Evolutionary conservation across 2,113 vertebrate species (phyloP), one percentile per base, ranked within the genome.

Genomic region (Gymnorhina tibicen): DNA sequence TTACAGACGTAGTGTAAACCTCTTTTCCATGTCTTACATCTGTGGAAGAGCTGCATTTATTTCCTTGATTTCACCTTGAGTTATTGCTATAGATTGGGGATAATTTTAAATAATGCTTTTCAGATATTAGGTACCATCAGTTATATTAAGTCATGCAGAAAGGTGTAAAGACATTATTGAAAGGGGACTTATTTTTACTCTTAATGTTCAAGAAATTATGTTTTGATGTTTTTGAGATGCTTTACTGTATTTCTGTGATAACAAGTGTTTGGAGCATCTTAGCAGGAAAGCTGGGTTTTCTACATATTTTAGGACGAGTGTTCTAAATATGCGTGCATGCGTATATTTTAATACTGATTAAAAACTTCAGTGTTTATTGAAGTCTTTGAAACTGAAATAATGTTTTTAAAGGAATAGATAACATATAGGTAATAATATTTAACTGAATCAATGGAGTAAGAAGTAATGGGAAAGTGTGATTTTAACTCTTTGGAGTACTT

Each of bases 1-100:
- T 64, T 91, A 64, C 78, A 91, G 80, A 46, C 16, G 58, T 32
- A 30, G 19, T 56, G 35, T 80, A 92, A 96, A 91, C 15, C 39
- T 90, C 56, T 83, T 39, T 88, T 47, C n/a, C 30, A 20, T 76
- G 68, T 74, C 47, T 89, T 49, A 86, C 60, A 76, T 16, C 5
- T 60, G n/a, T 64, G 23, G n/a, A 91, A 85, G 26, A 91, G 11
- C 13, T 60, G 32, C 12, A 68, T 81, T 91, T 87, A 67, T 93
- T 94, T 70, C 26, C 46, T 85, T 63, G 49, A 47, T 93, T 97
- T 77, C 55, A 50, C 89, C 73, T 81, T 75, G 39, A 86, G 82
- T 80, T n/a, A 6, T 60, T 84, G 19, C 49, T 55, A 26, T 11
- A 20, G 28, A 76, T 70, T 82, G 1, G 64, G 44, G 56, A 75